Evolutionary conservation across 1,140 invertebrate species (phyloP).

Genomic region (Drosophila ogumai): DNA sequence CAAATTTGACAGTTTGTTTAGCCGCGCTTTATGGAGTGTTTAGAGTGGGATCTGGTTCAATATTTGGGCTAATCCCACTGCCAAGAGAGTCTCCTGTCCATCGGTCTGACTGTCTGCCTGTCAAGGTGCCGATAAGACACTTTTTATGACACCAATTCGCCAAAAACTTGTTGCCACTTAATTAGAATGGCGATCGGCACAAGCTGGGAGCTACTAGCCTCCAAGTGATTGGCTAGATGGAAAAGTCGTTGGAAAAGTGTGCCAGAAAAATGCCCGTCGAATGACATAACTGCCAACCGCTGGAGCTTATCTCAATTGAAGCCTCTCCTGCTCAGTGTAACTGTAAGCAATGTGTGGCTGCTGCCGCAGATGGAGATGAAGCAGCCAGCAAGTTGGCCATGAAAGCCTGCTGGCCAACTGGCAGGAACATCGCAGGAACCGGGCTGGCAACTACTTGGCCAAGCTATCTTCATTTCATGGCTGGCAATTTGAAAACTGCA

Average conservation of each 20-base stretch:
- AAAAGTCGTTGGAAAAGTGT: slow-evolving; percentile 54
- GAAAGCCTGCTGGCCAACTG: slow-evolving; percentile 6
- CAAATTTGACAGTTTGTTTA: slow-evolving; percentile 67
- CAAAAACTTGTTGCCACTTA: slow-evolving; percentile 54
- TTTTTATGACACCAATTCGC: slow-evolving; percentile 65
- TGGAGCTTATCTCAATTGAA: slow-evolving; percentile 75
- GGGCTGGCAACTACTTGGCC: slow-evolving; percentile 32
- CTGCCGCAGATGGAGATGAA: slow-evolving; percentile 39
- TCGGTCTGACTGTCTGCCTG: slow-evolving; percentile 6
- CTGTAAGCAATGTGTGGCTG: slow-evolving; percentile 69
- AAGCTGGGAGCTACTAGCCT: slow-evolving; percentile 11
- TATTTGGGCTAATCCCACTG: slow-evolving; percentile 63
- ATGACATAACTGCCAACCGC: slow-evolving; percentile 70
- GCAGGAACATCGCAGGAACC: slow-evolving; percentile 16
- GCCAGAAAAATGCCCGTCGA: slow-evolving; percentile 46
- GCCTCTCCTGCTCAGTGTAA: slow-evolving; percentile 60
- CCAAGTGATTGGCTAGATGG: slow-evolving; percentile 38
- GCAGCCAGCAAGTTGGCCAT: slow-evolving; percentile 25
- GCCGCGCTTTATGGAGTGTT: slow-evolving; percentile 29
- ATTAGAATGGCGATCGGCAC: slow-evolving; percentile 64
- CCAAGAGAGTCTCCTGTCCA: not conserved
- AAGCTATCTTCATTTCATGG: slow-evolving; percentile 70
- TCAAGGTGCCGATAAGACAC: slow-evolving; percentile 58
- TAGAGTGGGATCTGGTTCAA: slow-evolving; percentile 25
- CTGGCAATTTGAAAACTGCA: slow-evolving; percentile 74